phyloP scores from a whole-genome alignment of 2,113 vertebrate genomes.

The Clupea harengus region DNA sequence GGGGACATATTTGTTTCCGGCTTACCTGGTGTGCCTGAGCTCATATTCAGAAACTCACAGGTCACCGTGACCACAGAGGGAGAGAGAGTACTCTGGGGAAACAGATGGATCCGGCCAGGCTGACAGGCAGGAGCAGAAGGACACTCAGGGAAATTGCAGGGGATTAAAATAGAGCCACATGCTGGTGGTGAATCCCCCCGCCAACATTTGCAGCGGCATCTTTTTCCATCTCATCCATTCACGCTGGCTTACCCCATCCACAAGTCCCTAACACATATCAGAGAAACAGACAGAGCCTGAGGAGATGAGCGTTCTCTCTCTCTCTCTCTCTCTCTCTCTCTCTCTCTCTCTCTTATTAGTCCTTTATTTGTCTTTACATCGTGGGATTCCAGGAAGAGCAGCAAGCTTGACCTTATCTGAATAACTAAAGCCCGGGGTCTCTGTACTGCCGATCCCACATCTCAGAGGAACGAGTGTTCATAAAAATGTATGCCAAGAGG shows the following conservation, averaged over 20 bases:
- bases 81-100: background rate
- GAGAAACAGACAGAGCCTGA: background rate
- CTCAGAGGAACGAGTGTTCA: background rate
- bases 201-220: background rate
- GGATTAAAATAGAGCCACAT: background rate
- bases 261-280: background rate
- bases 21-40: background rate
- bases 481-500: constrained; percentile 8
- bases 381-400: background rate
- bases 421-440: constrained; percentile 9
- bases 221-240: background rate
- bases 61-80: constrained; percentile 5
- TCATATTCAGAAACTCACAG: background rate
- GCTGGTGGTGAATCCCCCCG: background rate
- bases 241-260: background rate
- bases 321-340: background rate
- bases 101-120: background rate
- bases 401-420: background rate
- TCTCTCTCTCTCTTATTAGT: background rate
- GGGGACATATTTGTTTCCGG: background rate
- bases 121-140: constrained; percentile 5
- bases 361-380: constrained; percentile 2
- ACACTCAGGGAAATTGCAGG: background rate
- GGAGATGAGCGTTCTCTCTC: background rate
- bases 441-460: background rate